Base-by-base conservation (phyloP, 2,797 vertebrate genomes). In the Botia almorhae region DNA sequence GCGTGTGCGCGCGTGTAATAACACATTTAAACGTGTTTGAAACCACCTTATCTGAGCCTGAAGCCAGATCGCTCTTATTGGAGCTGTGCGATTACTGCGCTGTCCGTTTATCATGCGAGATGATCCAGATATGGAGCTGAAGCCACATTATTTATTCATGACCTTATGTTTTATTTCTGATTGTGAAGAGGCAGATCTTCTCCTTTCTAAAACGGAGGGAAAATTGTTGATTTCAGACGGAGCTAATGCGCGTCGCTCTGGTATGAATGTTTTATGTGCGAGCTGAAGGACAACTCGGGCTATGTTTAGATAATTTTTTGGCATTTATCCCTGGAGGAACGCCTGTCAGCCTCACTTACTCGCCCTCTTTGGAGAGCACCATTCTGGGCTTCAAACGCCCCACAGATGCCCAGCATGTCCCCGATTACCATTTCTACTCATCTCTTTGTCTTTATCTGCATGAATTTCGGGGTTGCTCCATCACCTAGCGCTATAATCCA, bases 91-190 rank as follows among this genome's bases (percentile, higher is more conserved):
- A 89, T 87, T 84, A 84, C 76, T 87, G 0, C 14, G 79, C 84
- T 33, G 83, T 76, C 8, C 17, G 79, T 4, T 36, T 77, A 79
- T 88, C 85, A 76, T 81, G 74, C 72, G 78, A 86, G 76, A 82
- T 74, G 68, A 74, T 81, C 76, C 39, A 75, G 78, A 84, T 83
- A 26, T 3, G 69, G 46, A 78, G 58, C 71, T 78, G 75, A 71
- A 85, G 82, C 26, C 85, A 17, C 5, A 81, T 88, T 81, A 81
- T 83, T 86, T 89, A 88, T 89, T 90, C 81, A 86, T 85, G 80
- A 19, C 26, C 67, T 82, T 78, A 85, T 50, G 29, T 33, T 83
- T 77, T 83, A 87, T 88, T 70, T 71, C 48, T 86, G 80, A 61
- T 16, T 29, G 14, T 61, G 13, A 13, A 29, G 56, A 60, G 13